Conservation (phyloP, 2,113 vertebrate genomes). For the Terrapene triunguis region DNA sequence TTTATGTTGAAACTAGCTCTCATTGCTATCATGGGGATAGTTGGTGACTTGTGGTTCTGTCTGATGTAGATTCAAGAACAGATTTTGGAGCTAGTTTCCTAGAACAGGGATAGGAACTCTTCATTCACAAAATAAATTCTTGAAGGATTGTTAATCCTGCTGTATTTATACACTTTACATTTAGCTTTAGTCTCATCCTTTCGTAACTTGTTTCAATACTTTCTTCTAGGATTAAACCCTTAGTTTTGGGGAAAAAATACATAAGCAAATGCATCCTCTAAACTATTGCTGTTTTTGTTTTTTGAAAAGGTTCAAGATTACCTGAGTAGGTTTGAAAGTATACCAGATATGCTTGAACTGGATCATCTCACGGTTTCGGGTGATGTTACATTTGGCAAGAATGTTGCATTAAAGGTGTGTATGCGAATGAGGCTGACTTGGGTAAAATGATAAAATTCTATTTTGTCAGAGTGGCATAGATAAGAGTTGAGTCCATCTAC, state of each 20-base stretch:
- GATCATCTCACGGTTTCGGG: conserved; percentile 98
- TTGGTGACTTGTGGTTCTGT: neutral
- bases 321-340: conserved; percentile 95
- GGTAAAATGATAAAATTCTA: accelerated
- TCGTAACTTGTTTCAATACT: neutral
- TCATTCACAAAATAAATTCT: neutral
- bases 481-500: neutral
- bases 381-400: conserved; percentile 98
- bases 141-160: neutral
- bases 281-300: neutral
- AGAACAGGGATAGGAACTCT: neutral
- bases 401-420: conserved; percentile 94
- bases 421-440: neutral
- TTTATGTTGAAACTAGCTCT: neutral
- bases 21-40: neutral
- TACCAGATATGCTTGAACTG: conserved; percentile 98
- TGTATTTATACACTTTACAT: neutral
- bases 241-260: neutral
- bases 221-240: neutral
- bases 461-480: no score
- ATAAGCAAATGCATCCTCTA: neutral
- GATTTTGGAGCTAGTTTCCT: neutral
- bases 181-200: neutral
- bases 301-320: conserved; percentile 94
- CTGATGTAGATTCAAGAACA: neutral